These are phyloP conservation scores for Leucophenga montana DNA, from an alignment of 2,888 invertebrate species.

Conservation along the genomic window DNA sequence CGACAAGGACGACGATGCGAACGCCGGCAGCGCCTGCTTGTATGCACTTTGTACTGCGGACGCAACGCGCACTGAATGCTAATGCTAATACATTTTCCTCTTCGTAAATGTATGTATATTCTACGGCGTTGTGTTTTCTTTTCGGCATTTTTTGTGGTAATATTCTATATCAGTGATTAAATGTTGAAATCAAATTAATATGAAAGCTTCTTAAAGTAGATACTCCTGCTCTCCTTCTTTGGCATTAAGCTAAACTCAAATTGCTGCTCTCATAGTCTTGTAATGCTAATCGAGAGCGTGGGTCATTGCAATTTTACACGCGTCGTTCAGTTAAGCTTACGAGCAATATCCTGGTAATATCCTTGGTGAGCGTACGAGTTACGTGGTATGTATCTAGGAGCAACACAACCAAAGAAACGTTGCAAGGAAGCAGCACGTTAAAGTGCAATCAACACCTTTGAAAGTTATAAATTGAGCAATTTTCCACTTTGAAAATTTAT, in stretches of 20 bases:
- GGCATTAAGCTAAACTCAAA: background rate
- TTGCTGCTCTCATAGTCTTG: too few relatives aligned
- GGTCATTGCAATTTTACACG: background rate
- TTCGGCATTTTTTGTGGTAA: background rate
- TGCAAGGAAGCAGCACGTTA: conserved; percentile 12
- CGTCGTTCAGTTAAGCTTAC: background rate
- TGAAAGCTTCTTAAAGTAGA: conserved; percentile 12
- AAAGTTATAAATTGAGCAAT: conserved; percentile 50
- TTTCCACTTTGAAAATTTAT: conserved; percentile 54
- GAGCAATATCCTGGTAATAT: conserved; percentile 20
- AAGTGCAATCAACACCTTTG: conserved; percentile 47
- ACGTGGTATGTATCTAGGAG: background rate
- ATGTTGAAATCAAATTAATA: conserved; percentile 19
- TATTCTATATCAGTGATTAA: conserved; percentile 22
- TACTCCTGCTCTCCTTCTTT: too few relatives aligned
- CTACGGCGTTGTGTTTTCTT: background rate
- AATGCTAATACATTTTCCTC: conserved; percentile 28
- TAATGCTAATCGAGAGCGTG: too few relatives aligned
- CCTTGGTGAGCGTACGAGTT: background rate
- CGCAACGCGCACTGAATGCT: conserved; percentile 47
- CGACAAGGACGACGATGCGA: background rate
- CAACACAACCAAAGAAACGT: background rate
- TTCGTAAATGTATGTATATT: too few relatives aligned
- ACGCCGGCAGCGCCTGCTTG: background rate
- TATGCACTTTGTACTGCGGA: conserved; percentile 17